Evolutionary conservation across 92 coral and sea anemone species (phyloP).

Genomic region (Epizoanthus rinbou): DNA sequence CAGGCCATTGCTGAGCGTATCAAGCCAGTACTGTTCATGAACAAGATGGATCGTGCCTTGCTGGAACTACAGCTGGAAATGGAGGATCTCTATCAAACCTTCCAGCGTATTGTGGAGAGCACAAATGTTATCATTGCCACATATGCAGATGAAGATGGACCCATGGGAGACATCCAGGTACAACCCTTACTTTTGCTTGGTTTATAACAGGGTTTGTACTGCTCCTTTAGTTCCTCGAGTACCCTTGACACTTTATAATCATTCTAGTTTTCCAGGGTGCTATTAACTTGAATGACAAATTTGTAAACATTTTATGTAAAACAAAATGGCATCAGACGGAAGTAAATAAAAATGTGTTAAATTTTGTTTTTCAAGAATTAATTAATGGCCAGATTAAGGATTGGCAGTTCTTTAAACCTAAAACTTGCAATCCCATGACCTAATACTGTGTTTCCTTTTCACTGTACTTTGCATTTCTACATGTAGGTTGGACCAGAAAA

Average conservation of each 20-base stretch:
- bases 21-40: conserved; percentile 92
- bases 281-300: too few species aligned
- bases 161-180: conserved; percentile 97
- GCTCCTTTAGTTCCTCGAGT: not conserved
- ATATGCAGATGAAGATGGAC: conserved; percentile 94
- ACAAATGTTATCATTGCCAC: conserved; percentile 93
- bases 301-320: too few species aligned
- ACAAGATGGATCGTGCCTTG: conserved; percentile 98
- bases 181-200: not conserved
- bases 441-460: not conserved
- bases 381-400: too few species aligned
- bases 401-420: too few species aligned
- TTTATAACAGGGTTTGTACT: not conserved
- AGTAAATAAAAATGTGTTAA: too few species aligned
- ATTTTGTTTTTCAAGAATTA: too few species aligned
- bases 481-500: conserved; percentile 71
- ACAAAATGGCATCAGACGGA: too few species aligned
- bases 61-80: conserved; percentile 86
- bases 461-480: conserved; percentile 8
- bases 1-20: conserved; percentile 95
- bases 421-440: too few species aligned
- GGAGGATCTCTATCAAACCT: conserved; percentile 95
- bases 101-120: conserved; percentile 90
- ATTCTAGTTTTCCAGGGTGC: too few species aligned
- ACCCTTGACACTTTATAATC: not conserved